Percentiles rank a stretch among this genome's conserved stretches.
Conservation (phyloP, 2,888 invertebrate species). For the Priocnemis perturbator region DNA sequence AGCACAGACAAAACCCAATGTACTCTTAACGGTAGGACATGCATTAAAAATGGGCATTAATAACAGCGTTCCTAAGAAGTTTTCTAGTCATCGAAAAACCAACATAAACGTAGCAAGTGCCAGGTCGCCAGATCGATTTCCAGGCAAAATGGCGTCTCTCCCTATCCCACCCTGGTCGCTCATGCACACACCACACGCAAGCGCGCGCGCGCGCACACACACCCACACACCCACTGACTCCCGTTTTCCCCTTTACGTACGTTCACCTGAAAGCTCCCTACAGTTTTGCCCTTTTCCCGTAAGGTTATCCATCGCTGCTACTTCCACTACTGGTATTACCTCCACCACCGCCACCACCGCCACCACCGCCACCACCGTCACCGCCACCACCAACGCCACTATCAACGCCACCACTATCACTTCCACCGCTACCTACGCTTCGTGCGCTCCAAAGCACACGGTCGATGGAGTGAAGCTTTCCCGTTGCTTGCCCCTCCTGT, state of each 20-base stretch:
- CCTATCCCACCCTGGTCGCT: background rate
- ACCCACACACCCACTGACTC: background rate
- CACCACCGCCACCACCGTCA: background rate
- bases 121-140: conserved; percentile 52
- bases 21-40: no score
- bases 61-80: no score
- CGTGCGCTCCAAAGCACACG: conserved; percentile 30
- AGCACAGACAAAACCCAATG: no score
- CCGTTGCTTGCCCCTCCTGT: conserved; percentile 13
- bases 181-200: background rate
- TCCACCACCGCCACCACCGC: conserved; percentile 7
- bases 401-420: background rate
- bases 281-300: conserved; percentile 11
- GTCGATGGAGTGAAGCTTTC: conserved; percentile 47
- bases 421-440: conserved; percentile 1
- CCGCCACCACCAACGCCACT: background rate
- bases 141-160: conserved; percentile 50
- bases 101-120: background rate
- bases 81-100: no score
- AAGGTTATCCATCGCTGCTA: background rate
- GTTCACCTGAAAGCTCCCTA: conserved; percentile 9
- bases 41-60: no score
- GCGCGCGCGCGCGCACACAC: background rate
- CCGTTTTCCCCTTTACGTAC: background rate
- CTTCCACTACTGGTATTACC: conserved; percentile 13